Evolutionary conservation across 2,113 vertebrate species (phyloP).

Genomic region (Tachuris rubrigastra): DNA sequence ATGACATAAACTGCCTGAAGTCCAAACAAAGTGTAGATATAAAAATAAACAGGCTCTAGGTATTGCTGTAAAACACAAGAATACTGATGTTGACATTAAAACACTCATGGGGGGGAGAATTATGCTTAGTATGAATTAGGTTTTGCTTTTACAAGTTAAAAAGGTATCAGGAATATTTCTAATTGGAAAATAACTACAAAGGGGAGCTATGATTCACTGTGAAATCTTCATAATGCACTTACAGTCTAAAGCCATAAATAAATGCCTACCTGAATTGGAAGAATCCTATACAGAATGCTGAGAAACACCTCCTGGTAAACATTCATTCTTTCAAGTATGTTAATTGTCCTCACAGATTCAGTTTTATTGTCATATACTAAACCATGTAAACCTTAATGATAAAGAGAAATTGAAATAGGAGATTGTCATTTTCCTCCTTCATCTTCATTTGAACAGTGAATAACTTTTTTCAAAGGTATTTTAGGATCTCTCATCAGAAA

Average conservation of each 20-base stretch:
- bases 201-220: background rate
- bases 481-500: slow-evolving; percentile 50
- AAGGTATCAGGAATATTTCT: slow-evolving; percentile 21
- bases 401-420: slow-evolving; percentile 63
- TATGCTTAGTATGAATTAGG: background rate
- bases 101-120: background rate
- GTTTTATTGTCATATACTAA: slow-evolving; percentile 96
- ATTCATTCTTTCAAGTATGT: slow-evolving; percentile 97
- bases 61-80: slow-evolving; percentile 80
- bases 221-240: slow-evolving; percentile 36
- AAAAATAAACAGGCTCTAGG: slow-evolving; percentile 97
- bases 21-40: slow-evolving; percentile 96
- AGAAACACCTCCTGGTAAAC: slow-evolving; percentile 98
- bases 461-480: slow-evolving; percentile 61
- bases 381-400: slow-evolving; percentile 85
- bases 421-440: slow-evolving; percentile 53
- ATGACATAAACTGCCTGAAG: slow-evolving; percentile 92
- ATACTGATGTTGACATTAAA: slow-evolving; percentile 54
- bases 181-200: background rate
- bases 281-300: slow-evolving; percentile 86
- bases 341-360: slow-evolving; percentile 96
- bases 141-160: slow-evolving; percentile 26
- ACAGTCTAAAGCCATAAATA: slow-evolving; percentile 41
- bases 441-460: slow-evolving; percentile 56
- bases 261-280: slow-evolving; percentile 89